Evolutionary conservation across 2,113 vertebrate genomes (phyloP).

Genomic region (Emydura subglobosa): DNA sequence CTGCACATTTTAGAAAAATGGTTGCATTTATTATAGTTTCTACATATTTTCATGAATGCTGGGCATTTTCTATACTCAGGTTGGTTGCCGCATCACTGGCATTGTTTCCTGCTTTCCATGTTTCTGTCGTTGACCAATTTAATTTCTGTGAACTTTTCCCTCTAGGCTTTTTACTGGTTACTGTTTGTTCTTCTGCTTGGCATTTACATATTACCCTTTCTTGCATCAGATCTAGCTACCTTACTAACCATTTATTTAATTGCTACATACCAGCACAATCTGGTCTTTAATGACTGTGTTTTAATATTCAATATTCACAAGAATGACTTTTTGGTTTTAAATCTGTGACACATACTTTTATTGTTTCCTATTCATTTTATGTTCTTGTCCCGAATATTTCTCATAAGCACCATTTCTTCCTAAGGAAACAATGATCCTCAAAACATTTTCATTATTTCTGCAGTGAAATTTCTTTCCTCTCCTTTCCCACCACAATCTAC

Average conservation of each 20-base stretch:
- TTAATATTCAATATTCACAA: background rate
- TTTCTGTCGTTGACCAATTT: background rate
- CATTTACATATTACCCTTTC: background rate
- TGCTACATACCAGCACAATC: background rate
- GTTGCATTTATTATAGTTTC: background rate
- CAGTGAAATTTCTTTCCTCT: background rate
- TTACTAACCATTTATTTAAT: background rate
- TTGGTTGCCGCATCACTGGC: background rate
- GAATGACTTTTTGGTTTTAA: background rate
- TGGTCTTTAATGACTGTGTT: background rate
- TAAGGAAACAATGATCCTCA: background rate
- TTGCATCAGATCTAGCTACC: background rate
- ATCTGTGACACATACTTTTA: background rate
- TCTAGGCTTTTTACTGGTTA: background rate
- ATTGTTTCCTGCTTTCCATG: background rate
- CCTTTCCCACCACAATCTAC: background rate
- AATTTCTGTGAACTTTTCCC: background rate
- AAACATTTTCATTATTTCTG: background rate
- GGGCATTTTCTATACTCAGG: background rate
- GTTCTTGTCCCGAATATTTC: background rate
- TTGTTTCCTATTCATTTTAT: background rate
- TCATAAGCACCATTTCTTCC: background rate
- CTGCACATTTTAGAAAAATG: background rate
- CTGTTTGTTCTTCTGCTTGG: background rate
- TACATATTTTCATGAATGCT: background rate